phyloP scores from a whole-genome alignment of 2,888 invertebrate genomes.

The Leptopterna dolabrata region DNA sequence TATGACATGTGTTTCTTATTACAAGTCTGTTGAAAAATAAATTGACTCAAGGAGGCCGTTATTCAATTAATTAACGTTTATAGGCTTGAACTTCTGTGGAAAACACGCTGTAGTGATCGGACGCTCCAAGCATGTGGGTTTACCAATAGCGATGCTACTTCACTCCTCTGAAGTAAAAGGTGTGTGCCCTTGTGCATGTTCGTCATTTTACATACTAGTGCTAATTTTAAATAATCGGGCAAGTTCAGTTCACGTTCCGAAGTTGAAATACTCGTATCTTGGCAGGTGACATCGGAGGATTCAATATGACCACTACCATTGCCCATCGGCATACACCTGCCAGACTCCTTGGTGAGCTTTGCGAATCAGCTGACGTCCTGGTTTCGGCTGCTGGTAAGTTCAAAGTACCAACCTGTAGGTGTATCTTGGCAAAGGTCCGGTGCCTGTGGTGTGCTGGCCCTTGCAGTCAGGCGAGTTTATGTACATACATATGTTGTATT shows the following conservation, averaged over 20 bases:
- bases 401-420: not conserved
- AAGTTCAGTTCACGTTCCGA: too few relatives aligned
- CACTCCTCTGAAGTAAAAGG: conserved; percentile 74
- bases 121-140: conserved; percentile 90
- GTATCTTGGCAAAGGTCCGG: too few relatives aligned
- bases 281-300: conserved; percentile 70
- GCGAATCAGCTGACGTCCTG: conserved; percentile 81
- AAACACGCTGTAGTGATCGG: conserved; percentile 91
- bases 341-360: conserved; percentile 77
- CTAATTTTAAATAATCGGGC: too few relatives aligned
- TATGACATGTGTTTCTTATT: too few relatives aligned
- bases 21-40: too few relatives aligned
- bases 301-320: conserved; percentile 90
- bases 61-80: not conserved
- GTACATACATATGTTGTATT: too few relatives aligned
- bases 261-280: conserved; percentile 45
- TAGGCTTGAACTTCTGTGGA: conserved; percentile 81
- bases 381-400: conserved; percentile 77
- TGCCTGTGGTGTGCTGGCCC: too few relatives aligned
- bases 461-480: too few relatives aligned
- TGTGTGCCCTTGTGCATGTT: not conserved
- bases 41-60: too few relatives aligned
- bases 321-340: conserved; percentile 89
- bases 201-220: too few relatives aligned
- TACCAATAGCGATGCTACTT: conserved; percentile 88